Percentiles rank a stretch among this genome's conserved stretches.
Conservation (phyloP, 2,888 invertebrate species). For the Portevinia maculata region DNA sequence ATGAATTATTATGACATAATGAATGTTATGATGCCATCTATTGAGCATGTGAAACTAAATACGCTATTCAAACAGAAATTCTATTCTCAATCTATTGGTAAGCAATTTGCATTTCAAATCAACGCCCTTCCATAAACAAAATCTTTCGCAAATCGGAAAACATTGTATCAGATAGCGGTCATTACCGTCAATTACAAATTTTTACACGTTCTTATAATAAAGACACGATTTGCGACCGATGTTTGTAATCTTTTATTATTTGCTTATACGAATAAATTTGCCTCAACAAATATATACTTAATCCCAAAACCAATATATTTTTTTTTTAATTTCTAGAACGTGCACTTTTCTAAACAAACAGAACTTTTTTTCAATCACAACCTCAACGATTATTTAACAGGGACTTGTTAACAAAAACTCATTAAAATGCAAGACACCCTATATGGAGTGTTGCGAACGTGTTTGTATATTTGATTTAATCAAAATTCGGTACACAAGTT, state of each 20-base stretch:
- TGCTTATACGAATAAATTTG: background rate
- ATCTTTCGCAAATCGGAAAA: background rate
- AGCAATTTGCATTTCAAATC: too few relatives aligned
- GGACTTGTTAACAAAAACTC: background rate
- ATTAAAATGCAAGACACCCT: constrained; percentile 4
- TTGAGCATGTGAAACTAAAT: constrained; percentile 57
- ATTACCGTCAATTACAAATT: constrained; percentile 13
- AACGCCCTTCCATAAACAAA: background rate
- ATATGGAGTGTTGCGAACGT: background rate
- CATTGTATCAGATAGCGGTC: background rate
- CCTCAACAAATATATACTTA: background rate
- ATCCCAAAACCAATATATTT: constrained; percentile 6
- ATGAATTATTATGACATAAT: background rate
- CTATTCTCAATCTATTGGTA: background rate
- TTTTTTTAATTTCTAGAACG: constrained; percentile 53
- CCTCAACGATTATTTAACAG: background rate
- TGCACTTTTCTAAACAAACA: constrained; percentile 28
- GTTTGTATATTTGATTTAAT: too few relatives aligned
- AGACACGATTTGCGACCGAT: background rate
- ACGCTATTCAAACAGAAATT: background rate
- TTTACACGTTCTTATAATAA: constrained; percentile 33
- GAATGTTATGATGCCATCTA: constrained; percentile 34
- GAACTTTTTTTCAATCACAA: background rate
- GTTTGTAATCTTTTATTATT: background rate
- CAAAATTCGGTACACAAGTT: too few relatives aligned